Evolutionary conservation across 2,113 vertebrate species (phyloP), one percentile per base, ranked within the genome.

Genomic region (Calyptommatus sinebrachiatus): DNA sequence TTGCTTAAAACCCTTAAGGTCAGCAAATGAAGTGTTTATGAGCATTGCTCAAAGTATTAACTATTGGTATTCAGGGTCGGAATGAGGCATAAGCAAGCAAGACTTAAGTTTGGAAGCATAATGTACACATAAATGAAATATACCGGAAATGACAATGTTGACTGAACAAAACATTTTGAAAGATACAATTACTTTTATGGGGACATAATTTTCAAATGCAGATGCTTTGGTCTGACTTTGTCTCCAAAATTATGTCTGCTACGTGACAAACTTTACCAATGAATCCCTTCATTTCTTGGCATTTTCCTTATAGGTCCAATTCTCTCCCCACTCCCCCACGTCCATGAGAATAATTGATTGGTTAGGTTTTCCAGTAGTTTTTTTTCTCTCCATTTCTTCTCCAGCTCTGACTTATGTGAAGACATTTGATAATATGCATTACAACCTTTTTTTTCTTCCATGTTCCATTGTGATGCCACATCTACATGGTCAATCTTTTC

Each of bases 281-380:
- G 0, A 76, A 60, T 46, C 31, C 8, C n/a, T 70, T 29, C 0
- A 0, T 0, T 0, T 12, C 35, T 18, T 0, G 2, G 65, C 28
- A 29, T 16, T 24, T 1, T 26, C 1, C n/a, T 71, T 7, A 57
- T 76, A 29, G 71, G 0, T n/a, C 12, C 12, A 61, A 0, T 0
- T 1, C 3, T 5, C 1, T 46, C 1, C 50, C 35, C 35, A 2
- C 35, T 4, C 35, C 35, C 35, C 2, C 35, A 41, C 35, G 35
- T 41, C 35, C 35, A 16, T 35, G n/a, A 18, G 16, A 62, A 31
- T 48, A 71, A 79, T 50, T 21, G 63, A 28, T 35, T 28, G 20
- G 20, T 72, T 61, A n/a, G 28, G 3, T 21, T 80, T 61, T 69
- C 48, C 41, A 12, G 22, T 61, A 16, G 60, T 50, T 74, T 66